Conservation (phyloP, 2,888 invertebrate species). For the Lasioglossum oenotherae region DNA sequence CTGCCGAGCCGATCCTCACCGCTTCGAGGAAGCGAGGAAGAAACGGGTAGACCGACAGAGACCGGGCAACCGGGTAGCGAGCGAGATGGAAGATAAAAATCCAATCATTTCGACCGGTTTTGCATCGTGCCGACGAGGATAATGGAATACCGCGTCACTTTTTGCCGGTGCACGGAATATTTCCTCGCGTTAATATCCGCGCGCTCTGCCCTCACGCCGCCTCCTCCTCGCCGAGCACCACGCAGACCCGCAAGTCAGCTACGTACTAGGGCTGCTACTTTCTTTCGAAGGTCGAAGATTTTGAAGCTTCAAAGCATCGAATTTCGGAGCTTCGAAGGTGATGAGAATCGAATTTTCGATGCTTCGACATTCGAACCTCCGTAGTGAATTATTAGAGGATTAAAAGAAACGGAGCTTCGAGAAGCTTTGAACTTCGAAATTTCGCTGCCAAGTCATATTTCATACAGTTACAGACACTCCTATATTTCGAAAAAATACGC, state of each 20-base stretch:
- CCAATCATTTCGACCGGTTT: slow-evolving; percentile 83
- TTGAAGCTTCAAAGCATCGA: too few species aligned
- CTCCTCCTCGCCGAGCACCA: slow-evolving; percentile 24
- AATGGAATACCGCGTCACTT: slow-evolving; percentile 81
- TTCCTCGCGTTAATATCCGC: slow-evolving; percentile 79
- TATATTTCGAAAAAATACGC: too few species aligned
- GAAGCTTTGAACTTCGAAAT: too few species aligned
- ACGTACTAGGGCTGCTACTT: too few species aligned
- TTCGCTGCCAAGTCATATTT: too few species aligned
- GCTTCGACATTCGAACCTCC: too few species aligned
- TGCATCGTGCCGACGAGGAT: slow-evolving; percentile 79
- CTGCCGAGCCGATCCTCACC: slow-evolving; percentile 29
- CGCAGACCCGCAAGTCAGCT: not conserved
- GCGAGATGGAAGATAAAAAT: slow-evolving; percentile 78
- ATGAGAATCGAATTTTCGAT: too few species aligned
- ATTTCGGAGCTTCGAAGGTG: too few species aligned
- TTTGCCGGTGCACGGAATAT: slow-evolving; percentile 80
- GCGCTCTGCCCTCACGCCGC: slow-evolving; percentile 59
- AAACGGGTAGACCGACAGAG: slow-evolving; percentile 35
- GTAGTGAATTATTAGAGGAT: too few species aligned
- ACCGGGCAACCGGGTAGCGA: slow-evolving; percentile 31
- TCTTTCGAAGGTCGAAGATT: too few species aligned
- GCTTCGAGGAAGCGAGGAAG: slow-evolving; percentile 28
- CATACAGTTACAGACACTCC: too few species aligned
- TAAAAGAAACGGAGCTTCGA: too few species aligned